Evolutionary conservation across 2,888 invertebrate species (phyloP).

Genomic region (Tethea ocularis): DNA sequence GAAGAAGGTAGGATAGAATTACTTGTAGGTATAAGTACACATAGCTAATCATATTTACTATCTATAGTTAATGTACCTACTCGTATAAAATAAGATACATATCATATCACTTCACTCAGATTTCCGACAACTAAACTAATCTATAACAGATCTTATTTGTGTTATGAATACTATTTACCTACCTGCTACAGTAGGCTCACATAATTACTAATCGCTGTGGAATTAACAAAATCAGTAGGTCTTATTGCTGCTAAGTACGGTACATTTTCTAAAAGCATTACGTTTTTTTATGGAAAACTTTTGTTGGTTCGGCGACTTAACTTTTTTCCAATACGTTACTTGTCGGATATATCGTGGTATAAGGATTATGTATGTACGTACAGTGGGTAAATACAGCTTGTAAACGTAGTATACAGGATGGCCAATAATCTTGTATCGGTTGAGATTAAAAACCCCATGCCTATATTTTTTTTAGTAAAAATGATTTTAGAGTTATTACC

Average conservation of each 20-base stretch:
- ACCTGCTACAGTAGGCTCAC: slow-evolving; percentile 8
- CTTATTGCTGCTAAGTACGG: neutral
- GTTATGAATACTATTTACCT: slow-evolving; percentile 23
- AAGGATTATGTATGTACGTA: slow-evolving; percentile 29
- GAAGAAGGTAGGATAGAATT: no score
- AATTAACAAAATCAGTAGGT: slow-evolving; percentile 8
- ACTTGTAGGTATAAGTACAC: no score
- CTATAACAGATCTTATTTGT: slow-evolving; percentile 18
- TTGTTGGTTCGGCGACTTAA: neutral
- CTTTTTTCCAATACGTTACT: slow-evolving; percentile 18
- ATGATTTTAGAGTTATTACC: no score
- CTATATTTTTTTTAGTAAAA: no score
- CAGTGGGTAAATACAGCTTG: neutral
- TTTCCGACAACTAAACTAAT: slow-evolving; percentile 25
- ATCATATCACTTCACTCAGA: slow-evolving; percentile 15
- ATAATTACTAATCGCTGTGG: slow-evolving; percentile 17
- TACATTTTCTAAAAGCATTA: neutral
- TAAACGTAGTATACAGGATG: neutral
- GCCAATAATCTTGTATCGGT: neutral
- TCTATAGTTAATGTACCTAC: slow-evolving; percentile 18
- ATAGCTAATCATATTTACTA: neutral
- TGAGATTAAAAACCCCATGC: no score
- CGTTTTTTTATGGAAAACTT: neutral
- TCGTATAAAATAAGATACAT: slow-evolving; percentile 13
- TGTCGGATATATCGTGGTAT: slow-evolving; percentile 35